These are phyloP conservation scores for Sminthopsis crassicaudata DNA, from an alignment of 2,113 vertebrate species.

Conservation along the genomic window DNA sequence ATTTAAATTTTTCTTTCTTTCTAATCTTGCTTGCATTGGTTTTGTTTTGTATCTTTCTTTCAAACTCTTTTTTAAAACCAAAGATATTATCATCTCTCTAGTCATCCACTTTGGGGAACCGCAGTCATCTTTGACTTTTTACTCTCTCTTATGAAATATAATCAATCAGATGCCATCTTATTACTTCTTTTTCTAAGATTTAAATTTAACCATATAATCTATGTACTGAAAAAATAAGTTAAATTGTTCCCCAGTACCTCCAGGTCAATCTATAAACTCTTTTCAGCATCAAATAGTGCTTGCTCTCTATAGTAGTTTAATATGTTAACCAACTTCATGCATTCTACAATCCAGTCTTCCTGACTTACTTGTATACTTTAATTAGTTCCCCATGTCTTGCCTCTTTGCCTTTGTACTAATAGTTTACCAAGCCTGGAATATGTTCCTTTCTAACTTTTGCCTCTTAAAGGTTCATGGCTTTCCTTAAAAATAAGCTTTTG, in stretches of 20 bases:
- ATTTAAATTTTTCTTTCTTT: too few species aligned
- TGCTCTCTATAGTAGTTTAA: not conserved
- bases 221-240: not conserved
- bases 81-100: not conserved
- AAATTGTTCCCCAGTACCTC: not conserved
- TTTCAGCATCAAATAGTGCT: not conserved
- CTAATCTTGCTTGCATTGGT: too few species aligned
- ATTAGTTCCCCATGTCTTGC: not conserved
- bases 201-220: not conserved
- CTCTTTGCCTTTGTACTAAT: not conserved
- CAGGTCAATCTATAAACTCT: not conserved
- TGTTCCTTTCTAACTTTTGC: not conserved
- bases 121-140: not conserved
- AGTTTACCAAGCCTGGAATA: not conserved
- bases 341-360: not conserved
- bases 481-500: not conserved
- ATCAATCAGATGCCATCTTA: not conserved
- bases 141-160: not conserved
- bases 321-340: not conserved
- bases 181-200: not conserved
- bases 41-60: not conserved
- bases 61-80: not conserved
- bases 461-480: not conserved
- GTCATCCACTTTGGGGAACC: not conserved
- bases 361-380: too few species aligned